Base-by-base conservation (phyloP, 1,140 invertebrate species). In the Cydia pomonella region DNA sequence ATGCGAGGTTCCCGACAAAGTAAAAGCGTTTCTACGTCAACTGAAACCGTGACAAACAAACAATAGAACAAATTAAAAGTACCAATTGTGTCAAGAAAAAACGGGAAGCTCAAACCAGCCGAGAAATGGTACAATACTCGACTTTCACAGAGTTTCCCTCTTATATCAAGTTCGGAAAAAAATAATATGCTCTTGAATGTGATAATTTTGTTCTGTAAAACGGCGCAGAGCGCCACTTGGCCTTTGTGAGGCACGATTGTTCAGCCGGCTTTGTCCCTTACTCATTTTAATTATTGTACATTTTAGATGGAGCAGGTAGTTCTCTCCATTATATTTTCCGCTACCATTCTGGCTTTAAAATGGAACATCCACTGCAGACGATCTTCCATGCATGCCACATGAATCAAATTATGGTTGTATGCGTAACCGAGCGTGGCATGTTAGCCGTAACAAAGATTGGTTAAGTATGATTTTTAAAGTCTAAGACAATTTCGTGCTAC, bases 141-240 rank as follows among this genome's bases (percentile, higher is more conserved):
- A 69, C 64, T 69, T 69, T 38, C 64, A 69, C 29, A 12, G 23
- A n/a, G 27, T 59, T 59, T 33, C 27, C 33, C n/a, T 33, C 64
- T 69, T 69, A 23, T 69, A 18, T 69, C 64, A 69, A 69, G 64
- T 33, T 69, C 29, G 27, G n/a, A 33, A 69, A 69, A 9, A 13
- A 69, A 69, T 69, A 69, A 33, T 38, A 38, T 69, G 27, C 29
- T 69, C 29, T 69, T 59, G 18, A 38, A 69, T 33, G 29, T 69
- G 64, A 33, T 69, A 69, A 33, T 69, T 69, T 69, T 69, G 64
- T 69, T 33, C 64, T 33, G 64, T 69, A 33, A n/a, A 69, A 9
- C 53, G 27, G 64, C 9, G 29, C 27, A 29, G 64, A 69, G 64
- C 29, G 29, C 33, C 64, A 38, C 64, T 69, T 41, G 64, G 13